Base-by-base conservation (phyloP, 2,113 vertebrate species). In the Erpornis zantholeuca region DNA sequence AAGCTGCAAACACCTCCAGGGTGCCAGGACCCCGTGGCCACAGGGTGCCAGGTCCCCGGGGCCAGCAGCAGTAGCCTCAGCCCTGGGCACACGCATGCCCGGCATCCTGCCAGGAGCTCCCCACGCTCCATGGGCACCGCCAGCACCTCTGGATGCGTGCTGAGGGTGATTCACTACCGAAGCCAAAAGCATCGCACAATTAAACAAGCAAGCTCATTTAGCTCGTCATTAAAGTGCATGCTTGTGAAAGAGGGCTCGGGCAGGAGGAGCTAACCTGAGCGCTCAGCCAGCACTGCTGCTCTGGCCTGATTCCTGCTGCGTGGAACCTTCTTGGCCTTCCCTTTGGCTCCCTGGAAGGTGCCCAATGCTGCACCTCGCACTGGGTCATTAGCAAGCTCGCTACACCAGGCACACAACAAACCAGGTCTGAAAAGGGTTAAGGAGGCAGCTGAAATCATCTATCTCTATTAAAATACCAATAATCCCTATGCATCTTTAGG, bases 141-240 rank as follows among this genome's bases (percentile, higher is more conserved):
- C 85, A 16, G 69, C 75, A 29, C 65, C 79, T 36, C 5, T 44
- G 86, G 80, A 65, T 72, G 21, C 4, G 1, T 21, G 6, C 38
- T 28, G 69, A 36, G 36, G 36, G 33, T 95, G 95, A 97, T 59
- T 96, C 95, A 95, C 64, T 40, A 14, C 11, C 14, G 11, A 68
- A 81, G 91, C 91, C 83, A 56, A 95, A 78, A 94, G 88, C 94
- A 88, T 28, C 5, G 12, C 38, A 9, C 80, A 72, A 94, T 96
- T 97, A 92, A 95, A 82, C 56, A 42, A 84, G 95, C 86, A 42
- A 95, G 86, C 71, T 86, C 78, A 24, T 92, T 94, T 91, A 90
- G 75, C 64, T 82, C 19, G 0, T 71, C 90, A 59, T 91, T 90
- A 93, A 95, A 91, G 87, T 52, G 72, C 76, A 18, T 54, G 85